phyloP scores from a whole-genome alignment of 2,113 vertebrate species.

The Tetraodon nigroviridis region DNA sequence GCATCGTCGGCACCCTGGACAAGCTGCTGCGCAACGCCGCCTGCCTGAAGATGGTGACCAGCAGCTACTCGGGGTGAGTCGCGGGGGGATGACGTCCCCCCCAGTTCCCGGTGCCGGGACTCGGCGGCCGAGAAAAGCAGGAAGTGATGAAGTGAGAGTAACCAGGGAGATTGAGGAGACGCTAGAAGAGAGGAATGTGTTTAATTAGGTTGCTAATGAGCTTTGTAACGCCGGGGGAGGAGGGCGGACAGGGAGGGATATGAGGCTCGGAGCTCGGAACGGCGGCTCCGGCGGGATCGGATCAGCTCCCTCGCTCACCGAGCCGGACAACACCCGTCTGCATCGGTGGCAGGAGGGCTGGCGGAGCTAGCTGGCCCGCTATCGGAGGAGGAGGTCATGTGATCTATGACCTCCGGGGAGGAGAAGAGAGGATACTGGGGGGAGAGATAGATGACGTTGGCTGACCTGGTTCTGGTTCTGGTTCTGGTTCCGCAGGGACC shows the following conservation, averaged over 20 bases:
- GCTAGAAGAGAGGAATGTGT: slow-evolving; percentile 78
- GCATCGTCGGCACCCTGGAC: slow-evolving; percentile 96
- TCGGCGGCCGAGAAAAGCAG: slow-evolving; percentile 69
- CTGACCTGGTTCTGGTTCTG: slow-evolving; percentile 40
- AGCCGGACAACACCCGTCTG: no score
- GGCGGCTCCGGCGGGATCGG: no score
- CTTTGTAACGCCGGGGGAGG: slow-evolving; percentile 76
- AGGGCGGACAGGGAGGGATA: slow-evolving; percentile 14
- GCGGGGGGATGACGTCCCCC: no score
- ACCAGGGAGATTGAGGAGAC: slow-evolving; percentile 75
- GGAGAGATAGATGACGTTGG: background rate
- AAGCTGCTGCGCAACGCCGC: slow-evolving; percentile 96
- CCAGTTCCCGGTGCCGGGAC: slow-evolving; percentile 52
- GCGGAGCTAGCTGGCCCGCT: no score
- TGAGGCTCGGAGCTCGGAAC: slow-evolving; percentile 46
- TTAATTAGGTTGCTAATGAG: slow-evolving; percentile 81
- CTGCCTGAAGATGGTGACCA: slow-evolving; percentile 95
- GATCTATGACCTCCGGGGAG: no score
- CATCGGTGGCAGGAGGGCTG: no score
- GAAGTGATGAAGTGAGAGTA: slow-evolving; percentile 74
- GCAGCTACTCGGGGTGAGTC: slow-evolving; percentile 90
- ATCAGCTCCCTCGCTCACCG: no score
- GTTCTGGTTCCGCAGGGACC: slow-evolving; percentile 66
- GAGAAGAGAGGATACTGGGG: no score
- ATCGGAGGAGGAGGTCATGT: no score